These are phyloP conservation scores for Chlorops oryzae DNA, from an alignment of 1,140 invertebrate species.

Conservation along the genomic window DNA sequence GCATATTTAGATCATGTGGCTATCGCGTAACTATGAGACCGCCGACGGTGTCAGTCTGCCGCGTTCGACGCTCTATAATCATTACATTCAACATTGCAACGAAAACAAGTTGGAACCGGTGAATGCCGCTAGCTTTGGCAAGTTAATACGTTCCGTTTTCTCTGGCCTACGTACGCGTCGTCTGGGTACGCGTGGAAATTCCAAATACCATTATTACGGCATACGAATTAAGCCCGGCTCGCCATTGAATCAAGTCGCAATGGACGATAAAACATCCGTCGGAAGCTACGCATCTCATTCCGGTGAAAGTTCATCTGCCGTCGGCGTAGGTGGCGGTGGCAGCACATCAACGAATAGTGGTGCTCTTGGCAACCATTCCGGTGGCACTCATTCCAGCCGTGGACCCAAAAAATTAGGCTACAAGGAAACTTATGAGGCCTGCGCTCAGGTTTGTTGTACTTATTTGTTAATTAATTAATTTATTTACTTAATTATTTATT, in stretches of 20 bases:
- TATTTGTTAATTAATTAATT: too few species aligned
- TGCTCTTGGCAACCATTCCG: neutral
- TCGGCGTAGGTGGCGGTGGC: neutral
- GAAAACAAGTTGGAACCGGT: slow-evolving; percentile 95
- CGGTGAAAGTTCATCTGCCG: neutral
- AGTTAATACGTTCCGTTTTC: slow-evolving; percentile 96
- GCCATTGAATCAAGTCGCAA: slow-evolving; percentile 55
- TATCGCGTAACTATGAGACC: slow-evolving; percentile 96
- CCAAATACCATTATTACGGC: slow-evolving; percentile 99
- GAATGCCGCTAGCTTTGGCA: slow-evolving; percentile 98
- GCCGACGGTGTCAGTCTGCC: slow-evolving; percentile 95
- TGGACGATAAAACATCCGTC: slow-evolving; percentile 46
- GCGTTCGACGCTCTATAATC: slow-evolving; percentile 91
- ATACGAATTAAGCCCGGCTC: slow-evolving; percentile 91
- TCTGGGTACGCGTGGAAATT: slow-evolving; percentile 96
- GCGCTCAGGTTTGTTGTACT: slow-evolving; percentile 35
- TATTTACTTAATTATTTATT: too few species aligned
- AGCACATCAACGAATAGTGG: neutral
- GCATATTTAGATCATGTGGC: slow-evolving; percentile 80
- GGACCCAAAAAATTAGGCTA: slow-evolving; percentile 35
- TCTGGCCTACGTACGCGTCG: slow-evolving; percentile 87
- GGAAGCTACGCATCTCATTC: neutral
- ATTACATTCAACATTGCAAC: slow-evolving; percentile 91
- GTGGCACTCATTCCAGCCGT: too few species aligned
- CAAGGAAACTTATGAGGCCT: slow-evolving; percentile 47